phyloP scores from a whole-genome alignment of 2,888 invertebrate genomes.

The Cerastoderma edule region DNA sequence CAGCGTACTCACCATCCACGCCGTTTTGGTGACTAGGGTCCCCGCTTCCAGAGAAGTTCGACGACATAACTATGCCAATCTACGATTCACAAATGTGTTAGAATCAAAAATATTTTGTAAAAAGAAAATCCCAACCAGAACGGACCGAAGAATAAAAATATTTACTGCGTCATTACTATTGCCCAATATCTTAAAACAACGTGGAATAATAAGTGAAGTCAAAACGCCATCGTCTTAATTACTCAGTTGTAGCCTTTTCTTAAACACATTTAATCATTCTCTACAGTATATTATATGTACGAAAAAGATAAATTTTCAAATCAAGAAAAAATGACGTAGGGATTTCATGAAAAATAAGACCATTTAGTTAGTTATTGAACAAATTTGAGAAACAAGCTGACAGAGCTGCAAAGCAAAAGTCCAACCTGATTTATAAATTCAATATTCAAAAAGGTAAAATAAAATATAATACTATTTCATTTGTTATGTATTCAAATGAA shows the following conservation, averaged over 20 bases:
- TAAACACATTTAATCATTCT: no score
- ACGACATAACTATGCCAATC: conserved; percentile 46
- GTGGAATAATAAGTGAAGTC: no score
- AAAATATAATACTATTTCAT: no score
- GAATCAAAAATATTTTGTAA: conserved; percentile 13
- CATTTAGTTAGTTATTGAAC: no score
- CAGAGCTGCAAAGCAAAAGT: no score
- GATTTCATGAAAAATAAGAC: neutral
- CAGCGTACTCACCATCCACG: conserved; percentile 43
- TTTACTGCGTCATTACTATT: conserved; percentile 30
- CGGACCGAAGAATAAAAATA: conserved; percentile 20
- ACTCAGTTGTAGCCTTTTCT: no score
- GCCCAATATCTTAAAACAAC: no score
- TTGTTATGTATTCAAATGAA: neutral
- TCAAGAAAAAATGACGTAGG: neutral
- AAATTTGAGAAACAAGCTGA: no score
- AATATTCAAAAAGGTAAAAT: no score
- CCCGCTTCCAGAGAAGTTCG: conserved; percentile 56
- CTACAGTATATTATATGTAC: no score
- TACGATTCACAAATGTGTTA: neutral
- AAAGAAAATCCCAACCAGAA: conserved; percentile 17
- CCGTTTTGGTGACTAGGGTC: conserved; percentile 60
- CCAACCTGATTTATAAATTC: no score
- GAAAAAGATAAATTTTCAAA: conserved; percentile 3
- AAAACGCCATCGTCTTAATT: no score